Base-by-base conservation (phyloP, 2,797 vertebrate genomes). In the Ciconia nigra region DNA sequence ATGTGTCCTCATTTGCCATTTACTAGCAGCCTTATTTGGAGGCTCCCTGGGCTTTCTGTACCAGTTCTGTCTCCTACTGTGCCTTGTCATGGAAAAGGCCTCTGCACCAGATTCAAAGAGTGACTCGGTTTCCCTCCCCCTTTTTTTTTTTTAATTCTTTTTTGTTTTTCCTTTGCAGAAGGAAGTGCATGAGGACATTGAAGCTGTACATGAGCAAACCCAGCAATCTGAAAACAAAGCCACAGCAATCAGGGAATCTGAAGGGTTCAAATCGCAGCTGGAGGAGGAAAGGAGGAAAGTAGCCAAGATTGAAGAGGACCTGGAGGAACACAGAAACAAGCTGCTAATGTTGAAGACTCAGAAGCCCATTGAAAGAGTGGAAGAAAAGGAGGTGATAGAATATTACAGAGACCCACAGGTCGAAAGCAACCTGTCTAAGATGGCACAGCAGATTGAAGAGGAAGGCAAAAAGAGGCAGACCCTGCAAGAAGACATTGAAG, bases 391-490 rank as follows among this genome's bases (percentile, higher is more conserved):
- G 82, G 98, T 99, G 35, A 97, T 99, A 66, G 98, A 99, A 42
- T 99, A 99, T 95, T 99, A 99, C 97, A 99, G 99, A 42, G 99
- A 99, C 89, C 99, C 99, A 41, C 98, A 99, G 95, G 84, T 99
- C 62, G 99, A 99, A 91, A 97, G 83, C 18, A 98, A 97, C 70
- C 92, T 99, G 83, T 55, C 93, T 39, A 97, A 97, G 70, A 80
- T 98, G 79, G 96, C 89, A n/a, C 98, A 95, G 42, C 98, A 93
- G 85, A 93, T 99, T 52, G 98, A 99, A 6, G 98, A 98, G 7
- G 99, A 99, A 97, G 74, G 91, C 72, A 94, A 96, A 93, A 99
- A 96, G 83, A 98, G 98, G 62, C 97, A 97, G 55, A 63, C 88
- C 66, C 98, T 98, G 69, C 98, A 99, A 78, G 97, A 96, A 37